phyloP scores from a whole-genome alignment of 2,797 vertebrate genomes.

The Apogon hyalosoma region DNA sequence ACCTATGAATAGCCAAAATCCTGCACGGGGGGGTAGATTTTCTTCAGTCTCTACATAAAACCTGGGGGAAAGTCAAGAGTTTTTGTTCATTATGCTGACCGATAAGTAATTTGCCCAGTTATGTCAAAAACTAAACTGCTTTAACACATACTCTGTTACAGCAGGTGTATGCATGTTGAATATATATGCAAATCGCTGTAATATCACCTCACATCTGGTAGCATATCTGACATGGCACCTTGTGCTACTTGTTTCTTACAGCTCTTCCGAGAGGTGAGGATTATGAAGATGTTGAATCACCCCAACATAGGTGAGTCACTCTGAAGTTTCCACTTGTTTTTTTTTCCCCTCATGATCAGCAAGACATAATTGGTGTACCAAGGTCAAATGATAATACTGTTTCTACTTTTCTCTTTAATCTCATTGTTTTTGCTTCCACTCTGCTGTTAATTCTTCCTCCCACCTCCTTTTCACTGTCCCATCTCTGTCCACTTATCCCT shows the following conservation, averaged over 20 bases:
- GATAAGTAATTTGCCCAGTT: too few relatives aligned
- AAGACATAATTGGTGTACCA: not conserved
- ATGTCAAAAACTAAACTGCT: too few relatives aligned
- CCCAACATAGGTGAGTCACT: slow-evolving; percentile 93
- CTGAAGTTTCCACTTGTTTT: slow-evolving; percentile 6
- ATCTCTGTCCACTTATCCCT: not conserved
- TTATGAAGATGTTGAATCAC: slow-evolving; percentile 97
- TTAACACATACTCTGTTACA: not conserved
- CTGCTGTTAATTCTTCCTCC: not conserved
- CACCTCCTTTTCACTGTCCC: not conserved
- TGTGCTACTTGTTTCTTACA: slow-evolving; percentile 59
- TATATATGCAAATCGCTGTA: slow-evolving; percentile 4
- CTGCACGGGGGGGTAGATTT: too few relatives aligned
- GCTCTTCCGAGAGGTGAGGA: slow-evolving; percentile 96
- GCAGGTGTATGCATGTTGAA: not conserved
- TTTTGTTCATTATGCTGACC: too few relatives aligned
- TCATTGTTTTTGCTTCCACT: slow-evolving; percentile 24
- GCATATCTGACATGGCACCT: slow-evolving; percentile 9
- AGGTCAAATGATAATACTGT: slow-evolving; percentile 17
- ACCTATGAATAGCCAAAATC: too few relatives aligned
- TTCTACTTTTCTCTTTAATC: slow-evolving; percentile 1
- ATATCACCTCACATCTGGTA: not conserved
- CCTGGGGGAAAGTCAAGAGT: too few relatives aligned
- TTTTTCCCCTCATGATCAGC: not conserved
- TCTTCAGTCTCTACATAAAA: too few relatives aligned